Percentiles rank a stretch among this genome's conserved stretches.
Evolutionary conservation across 1,140 invertebrate species (phyloP).

Genomic region (Notospermus geniculatus): DNA sequence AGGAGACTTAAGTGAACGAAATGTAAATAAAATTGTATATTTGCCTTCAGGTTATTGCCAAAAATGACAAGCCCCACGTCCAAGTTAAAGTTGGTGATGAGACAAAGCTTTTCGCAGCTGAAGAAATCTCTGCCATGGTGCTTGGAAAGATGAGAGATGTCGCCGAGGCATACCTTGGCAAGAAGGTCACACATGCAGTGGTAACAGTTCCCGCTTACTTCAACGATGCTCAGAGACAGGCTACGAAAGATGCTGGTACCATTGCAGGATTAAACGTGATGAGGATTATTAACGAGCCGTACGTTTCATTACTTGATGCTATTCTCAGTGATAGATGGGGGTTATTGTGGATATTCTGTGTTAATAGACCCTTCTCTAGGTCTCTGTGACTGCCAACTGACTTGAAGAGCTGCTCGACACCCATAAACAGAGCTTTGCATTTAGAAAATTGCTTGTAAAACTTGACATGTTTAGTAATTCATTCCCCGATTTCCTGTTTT

Average conservation of each 20-base stretch:
- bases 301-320: conserved; percentile 29
- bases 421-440: too few relatives aligned
- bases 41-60: conserved; percentile 67
- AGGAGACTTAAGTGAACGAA: too few relatives aligned
- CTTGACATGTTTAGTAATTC: too few relatives aligned
- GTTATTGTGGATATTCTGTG: too few relatives aligned
- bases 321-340: too few relatives aligned
- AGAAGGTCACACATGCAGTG: conserved; percentile 50
- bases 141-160: conserved; percentile 84
- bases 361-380: too few relatives aligned
- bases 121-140: conserved; percentile 84
- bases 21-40: too few relatives aligned
- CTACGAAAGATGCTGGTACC: conserved; percentile 56
- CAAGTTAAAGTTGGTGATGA: conserved; percentile 79
- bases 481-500: too few relatives aligned
- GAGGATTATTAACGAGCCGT: conserved; percentile 59
- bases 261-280: conserved; percentile 61
- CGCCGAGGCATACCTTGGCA: conserved; percentile 89
- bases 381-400: too few relatives aligned
- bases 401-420: too few relatives aligned
- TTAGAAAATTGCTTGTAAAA: too few relatives aligned
- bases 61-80: conserved; percentile 59
- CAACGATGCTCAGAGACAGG: conserved; percentile 54
- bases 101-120: conserved; percentile 82
- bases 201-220: conserved; percentile 58